phyloP scores from a whole-genome alignment of 2,797 vertebrate genomes.

The Anguilla anguilla region DNA sequence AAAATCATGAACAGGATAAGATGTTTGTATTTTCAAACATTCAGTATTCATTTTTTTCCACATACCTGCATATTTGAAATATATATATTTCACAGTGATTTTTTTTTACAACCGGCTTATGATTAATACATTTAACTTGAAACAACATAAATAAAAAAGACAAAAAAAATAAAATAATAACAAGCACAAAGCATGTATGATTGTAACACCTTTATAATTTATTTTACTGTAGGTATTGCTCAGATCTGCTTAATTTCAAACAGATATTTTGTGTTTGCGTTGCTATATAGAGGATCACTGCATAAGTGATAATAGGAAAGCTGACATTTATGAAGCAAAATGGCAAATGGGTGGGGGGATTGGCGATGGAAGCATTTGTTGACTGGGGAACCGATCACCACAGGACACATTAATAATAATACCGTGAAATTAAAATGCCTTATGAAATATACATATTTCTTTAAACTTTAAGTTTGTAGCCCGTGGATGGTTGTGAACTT shows the following conservation, averaged over 20 bases:
- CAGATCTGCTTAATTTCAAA: not conserved
- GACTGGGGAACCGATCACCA: too few species aligned
- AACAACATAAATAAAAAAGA: not conserved
- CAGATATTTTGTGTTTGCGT: not conserved
- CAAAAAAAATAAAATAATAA: too few species aligned
- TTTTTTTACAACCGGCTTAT: not conserved
- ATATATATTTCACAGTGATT: not conserved
- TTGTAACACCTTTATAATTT: not conserved
- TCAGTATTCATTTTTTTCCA: not conserved
- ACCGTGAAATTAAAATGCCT: too few species aligned
- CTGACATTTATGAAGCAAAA: not conserved
- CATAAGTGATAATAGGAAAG: not conserved
- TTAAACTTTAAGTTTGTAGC: not conserved
- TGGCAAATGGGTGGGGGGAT: not conserved
- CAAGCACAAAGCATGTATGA: not conserved
- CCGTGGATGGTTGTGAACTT: not conserved
- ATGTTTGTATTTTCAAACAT: not conserved
- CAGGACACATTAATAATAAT: too few species aligned
- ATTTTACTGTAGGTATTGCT: not conserved
- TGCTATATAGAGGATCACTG: not conserved
- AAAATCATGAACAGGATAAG: not conserved
- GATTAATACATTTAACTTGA: not conserved
- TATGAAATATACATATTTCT: not conserved
- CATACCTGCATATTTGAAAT: not conserved
- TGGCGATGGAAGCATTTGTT: too few species aligned